Percentiles rank a stretch among this genome's conserved stretches.
These are phyloP conservation scores for Hyperoplus immaculatus DNA, from an alignment of 2,797 vertebrate species.

Conservation along the genomic window DNA sequence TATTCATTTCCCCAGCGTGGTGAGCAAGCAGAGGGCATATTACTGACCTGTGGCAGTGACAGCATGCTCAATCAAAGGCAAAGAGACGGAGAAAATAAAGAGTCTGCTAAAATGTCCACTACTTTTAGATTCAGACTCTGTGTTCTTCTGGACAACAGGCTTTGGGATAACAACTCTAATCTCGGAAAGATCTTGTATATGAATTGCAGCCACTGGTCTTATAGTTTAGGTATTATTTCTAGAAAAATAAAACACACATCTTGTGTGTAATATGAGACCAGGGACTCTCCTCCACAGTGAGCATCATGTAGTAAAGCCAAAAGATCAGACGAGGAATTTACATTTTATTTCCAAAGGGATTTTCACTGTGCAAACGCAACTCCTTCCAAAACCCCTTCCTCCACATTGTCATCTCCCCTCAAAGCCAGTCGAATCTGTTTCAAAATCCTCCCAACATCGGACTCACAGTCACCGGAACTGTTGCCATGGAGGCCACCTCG, in stretches of 20 bases:
- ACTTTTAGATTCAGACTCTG: conserved; percentile 33
- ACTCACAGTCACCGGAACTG: conserved; percentile 46
- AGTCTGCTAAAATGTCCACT: conserved; percentile 27
- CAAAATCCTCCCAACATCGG: conserved; percentile 74
- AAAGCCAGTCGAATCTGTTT: conserved; percentile 69
- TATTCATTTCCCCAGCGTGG: conserved; percentile 38
- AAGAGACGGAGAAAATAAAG: conserved; percentile 41
- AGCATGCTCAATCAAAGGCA: conserved; percentile 52
- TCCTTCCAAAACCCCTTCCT: conserved; percentile 30
- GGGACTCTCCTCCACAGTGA: conserved; percentile 8
- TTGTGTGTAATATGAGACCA: conserved; percentile 22
- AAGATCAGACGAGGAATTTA: conserved; percentile 67
- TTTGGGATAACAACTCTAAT: conserved; percentile 21
- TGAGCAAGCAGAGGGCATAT: conserved; percentile 45
- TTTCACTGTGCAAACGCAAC: conserved; percentile 60
- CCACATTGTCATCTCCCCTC: conserved; percentile 64
- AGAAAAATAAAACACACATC: conserved; percentile 11
- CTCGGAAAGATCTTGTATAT: conserved; percentile 1
- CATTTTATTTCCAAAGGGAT: conserved; percentile 66
- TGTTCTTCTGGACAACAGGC: not conserved
- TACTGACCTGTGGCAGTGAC: conserved; percentile 52
- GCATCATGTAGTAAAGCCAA: conserved; percentile 41
- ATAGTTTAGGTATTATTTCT: conserved; percentile 5
- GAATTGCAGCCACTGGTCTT: conserved; percentile 4
- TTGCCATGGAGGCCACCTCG: conserved; percentile 78